Evolutionary conservation across 37 sponge, comb jelly and placozoan genomes (phyloP).

Genomic region (Ephydatia muelleri): DNA sequence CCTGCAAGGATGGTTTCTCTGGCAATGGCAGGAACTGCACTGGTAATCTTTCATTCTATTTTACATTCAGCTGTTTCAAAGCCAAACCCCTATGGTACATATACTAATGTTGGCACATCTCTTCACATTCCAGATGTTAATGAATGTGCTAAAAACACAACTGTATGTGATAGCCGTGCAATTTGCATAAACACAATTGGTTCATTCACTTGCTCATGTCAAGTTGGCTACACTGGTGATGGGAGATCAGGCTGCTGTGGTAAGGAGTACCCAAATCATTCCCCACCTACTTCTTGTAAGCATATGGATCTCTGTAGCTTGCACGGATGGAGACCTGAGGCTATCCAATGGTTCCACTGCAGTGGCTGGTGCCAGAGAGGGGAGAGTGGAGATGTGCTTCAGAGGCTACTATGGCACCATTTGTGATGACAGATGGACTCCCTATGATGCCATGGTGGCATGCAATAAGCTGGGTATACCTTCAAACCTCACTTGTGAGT

Average conservation of each 20-base stretch:
- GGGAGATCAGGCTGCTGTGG: constrained; percentile 11
- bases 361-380: not conserved
- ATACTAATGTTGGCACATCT: not conserved
- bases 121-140: constrained; percentile 7
- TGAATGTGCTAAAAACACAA: not conserved
- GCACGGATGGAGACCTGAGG: constrained; percentile 7
- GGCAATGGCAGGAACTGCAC: constrained; percentile 21
- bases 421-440: not conserved
- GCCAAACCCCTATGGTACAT: not conserved
- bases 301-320: not conserved
- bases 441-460: not conserved
- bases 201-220: constrained; percentile 8
- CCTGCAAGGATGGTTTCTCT: constrained; percentile 10
- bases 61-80: not conserved
- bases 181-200: constrained; percentile 29
- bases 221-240: constrained; percentile 17
- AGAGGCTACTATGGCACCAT: not conserved
- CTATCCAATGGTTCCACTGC: constrained; percentile 15
- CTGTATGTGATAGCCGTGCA: not conserved
- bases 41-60: not conserved
- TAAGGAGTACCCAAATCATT: not conserved
- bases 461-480: not conserved
- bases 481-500: not conserved
- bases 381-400: constrained; percentile 27
- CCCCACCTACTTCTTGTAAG: not conserved